Evolutionary conservation across 2,113 vertebrate genomes (phyloP).

Genomic region (Myrmecobius fasciatus): DNA sequence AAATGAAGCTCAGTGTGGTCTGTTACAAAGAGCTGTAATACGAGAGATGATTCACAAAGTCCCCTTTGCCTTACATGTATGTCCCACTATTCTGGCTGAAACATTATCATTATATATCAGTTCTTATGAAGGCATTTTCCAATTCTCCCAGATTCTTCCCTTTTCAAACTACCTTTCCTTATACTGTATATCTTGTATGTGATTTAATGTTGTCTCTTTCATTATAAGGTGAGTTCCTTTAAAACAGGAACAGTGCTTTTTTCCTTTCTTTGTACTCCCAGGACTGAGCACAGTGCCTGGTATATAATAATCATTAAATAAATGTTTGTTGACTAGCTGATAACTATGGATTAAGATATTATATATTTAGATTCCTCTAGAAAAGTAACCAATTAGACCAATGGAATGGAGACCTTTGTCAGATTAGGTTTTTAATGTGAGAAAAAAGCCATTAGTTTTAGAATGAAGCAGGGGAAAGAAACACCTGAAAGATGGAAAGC

Average conservation of each 20-base stretch:
- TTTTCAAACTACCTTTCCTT: background rate
- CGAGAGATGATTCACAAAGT: background rate
- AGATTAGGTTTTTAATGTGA: background rate
- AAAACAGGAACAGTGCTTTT: background rate
- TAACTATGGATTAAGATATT: background rate
- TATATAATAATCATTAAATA: background rate
- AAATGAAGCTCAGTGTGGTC: background rate
- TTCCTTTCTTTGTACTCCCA: background rate
- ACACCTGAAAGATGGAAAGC: background rate
- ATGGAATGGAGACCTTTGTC: background rate
- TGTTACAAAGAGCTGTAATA: background rate
- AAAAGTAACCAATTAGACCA: background rate
- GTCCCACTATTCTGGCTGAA: background rate
- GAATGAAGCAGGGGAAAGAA: background rate
- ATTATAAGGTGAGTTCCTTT: background rate
- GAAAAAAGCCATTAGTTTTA: background rate
- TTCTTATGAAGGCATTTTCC: background rate
- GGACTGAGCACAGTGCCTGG: background rate
- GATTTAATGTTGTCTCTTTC: background rate
- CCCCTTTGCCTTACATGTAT: background rate
- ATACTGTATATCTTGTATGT: too few species aligned
- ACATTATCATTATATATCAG: background rate
- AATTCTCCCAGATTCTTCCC: background rate
- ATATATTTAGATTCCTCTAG: background rate
- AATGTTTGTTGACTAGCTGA: background rate